Evolutionary conservation across 2,888 invertebrate genomes (phyloP).

Genomic region (Sarcophaga variegata): DNA sequence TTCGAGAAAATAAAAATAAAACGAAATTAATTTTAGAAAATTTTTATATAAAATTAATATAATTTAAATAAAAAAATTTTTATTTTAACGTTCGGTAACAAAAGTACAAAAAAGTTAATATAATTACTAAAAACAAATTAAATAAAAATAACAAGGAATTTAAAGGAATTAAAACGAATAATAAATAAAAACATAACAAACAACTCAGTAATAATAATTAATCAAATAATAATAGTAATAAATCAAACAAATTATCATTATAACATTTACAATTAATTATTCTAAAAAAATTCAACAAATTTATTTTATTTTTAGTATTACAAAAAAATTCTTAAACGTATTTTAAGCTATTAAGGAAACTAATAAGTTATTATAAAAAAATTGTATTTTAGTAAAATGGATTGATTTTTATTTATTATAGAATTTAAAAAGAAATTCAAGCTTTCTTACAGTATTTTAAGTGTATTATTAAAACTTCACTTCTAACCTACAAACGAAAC

Average conservation of each 20-base stretch:
- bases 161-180: slow-evolving; percentile 22
- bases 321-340: background rate
- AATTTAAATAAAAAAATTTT: slow-evolving; percentile 56
- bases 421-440: too few relatives aligned
- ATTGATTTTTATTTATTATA: too few relatives aligned
- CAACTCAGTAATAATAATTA: background rate
- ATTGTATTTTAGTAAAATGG: too few relatives aligned
- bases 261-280: background rate
- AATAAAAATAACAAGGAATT: slow-evolving; percentile 50
- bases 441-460: too few relatives aligned
- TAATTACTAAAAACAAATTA: slow-evolving; percentile 43
- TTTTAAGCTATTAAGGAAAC: background rate
- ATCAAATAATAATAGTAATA: slow-evolving; percentile 50
- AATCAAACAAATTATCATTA: background rate
- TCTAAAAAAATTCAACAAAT: background rate
- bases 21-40: slow-evolving; percentile 59
- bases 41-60: slow-evolving; percentile 52
- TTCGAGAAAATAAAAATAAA: slow-evolving; percentile 60
- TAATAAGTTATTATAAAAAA: too few relatives aligned
- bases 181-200: slow-evolving; percentile 28
- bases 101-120: slow-evolving; percentile 68
- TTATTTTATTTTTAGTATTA: background rate
- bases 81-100: slow-evolving; percentile 68
- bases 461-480: too few relatives aligned
- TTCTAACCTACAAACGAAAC: background rate